Conservation (phyloP, 1,140 invertebrate species). For the Drosophila jambulina region DNA sequence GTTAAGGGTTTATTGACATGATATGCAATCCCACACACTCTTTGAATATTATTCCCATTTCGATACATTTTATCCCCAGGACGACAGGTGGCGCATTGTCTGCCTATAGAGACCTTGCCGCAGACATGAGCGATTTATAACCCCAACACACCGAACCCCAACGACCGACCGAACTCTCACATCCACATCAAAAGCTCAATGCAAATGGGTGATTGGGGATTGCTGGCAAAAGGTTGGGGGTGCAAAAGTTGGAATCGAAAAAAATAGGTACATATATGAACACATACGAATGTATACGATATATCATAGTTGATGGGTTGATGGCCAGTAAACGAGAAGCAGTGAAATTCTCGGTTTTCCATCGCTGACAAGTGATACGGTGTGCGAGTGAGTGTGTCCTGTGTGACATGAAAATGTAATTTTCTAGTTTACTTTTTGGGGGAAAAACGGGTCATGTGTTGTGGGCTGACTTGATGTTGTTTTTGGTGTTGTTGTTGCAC, state of each 20-base stretch:
- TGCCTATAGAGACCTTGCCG: slow-evolving; percentile 5
- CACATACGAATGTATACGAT: slow-evolving; percentile 52
- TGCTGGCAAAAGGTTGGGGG: neutral
- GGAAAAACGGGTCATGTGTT: slow-evolving; percentile 18
- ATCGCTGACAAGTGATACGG: slow-evolving; percentile 60
- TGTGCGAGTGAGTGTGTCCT: slow-evolving; percentile 19
- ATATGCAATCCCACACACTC: slow-evolving; percentile 9
- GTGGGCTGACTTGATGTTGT: slow-evolving; percentile 11
- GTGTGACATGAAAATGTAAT: slow-evolving; percentile 74
- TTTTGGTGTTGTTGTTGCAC: slow-evolving; percentile 11
- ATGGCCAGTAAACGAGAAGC: slow-evolving; percentile 3
- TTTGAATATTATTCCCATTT: slow-evolving; percentile 14
- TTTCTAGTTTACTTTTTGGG: slow-evolving; percentile 64
- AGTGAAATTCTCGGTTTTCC: slow-evolving; percentile 37
- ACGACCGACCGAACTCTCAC: slow-evolving; percentile 7
- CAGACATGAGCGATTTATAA: slow-evolving; percentile 40
- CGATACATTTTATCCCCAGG: slow-evolving; percentile 4
- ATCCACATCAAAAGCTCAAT: slow-evolving; percentile 35
- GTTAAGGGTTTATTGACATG: slow-evolving; percentile 1
- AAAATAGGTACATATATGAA: slow-evolving; percentile 9
- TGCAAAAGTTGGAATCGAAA: slow-evolving; percentile 48
- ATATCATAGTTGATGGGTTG: slow-evolving; percentile 69
- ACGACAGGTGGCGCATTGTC: slow-evolving; percentile 30
- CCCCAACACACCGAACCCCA: slow-evolving; percentile 6
- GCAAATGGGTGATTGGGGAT: slow-evolving; percentile 23